Conservation (phyloP, 2,888 invertebrate species). For the Callyntrura guangdongensis region DNA sequence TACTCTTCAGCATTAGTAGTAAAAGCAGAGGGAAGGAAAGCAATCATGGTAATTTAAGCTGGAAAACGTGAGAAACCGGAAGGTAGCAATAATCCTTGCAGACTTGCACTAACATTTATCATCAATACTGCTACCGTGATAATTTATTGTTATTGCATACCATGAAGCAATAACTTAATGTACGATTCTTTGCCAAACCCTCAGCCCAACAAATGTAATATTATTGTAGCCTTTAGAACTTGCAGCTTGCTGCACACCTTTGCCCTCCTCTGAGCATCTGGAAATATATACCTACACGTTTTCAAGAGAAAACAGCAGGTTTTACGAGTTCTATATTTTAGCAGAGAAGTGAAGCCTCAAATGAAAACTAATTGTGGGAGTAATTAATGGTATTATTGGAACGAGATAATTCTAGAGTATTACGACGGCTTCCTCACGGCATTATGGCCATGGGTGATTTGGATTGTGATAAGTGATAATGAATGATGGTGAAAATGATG, state of each 20-base stretch:
- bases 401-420: conserved; percentile 12
- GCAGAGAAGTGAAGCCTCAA: conserved; percentile 1
- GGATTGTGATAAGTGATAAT: not conserved
- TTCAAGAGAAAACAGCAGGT: conserved; percentile 1
- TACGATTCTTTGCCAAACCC: too few species aligned
- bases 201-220: too few species aligned
- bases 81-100: not conserved
- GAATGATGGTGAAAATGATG: not conserved
- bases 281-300: too few species aligned
- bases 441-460: not conserved
- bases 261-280: too few species aligned
- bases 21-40: not conserved
- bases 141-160: not conserved
- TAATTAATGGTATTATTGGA: conserved; percentile 50
- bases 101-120: not conserved
- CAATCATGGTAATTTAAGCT: conserved; percentile 4
- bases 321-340: not conserved
- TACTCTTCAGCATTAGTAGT: not conserved
- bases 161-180: too few species aligned
- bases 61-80: conserved; percentile 31
- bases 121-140: not conserved
- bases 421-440: not conserved
- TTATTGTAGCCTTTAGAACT: not conserved
- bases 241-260: not conserved
- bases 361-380: conserved; percentile 62